Conservation (phyloP, 1,140 invertebrate species). For the Atta colombica region DNA sequence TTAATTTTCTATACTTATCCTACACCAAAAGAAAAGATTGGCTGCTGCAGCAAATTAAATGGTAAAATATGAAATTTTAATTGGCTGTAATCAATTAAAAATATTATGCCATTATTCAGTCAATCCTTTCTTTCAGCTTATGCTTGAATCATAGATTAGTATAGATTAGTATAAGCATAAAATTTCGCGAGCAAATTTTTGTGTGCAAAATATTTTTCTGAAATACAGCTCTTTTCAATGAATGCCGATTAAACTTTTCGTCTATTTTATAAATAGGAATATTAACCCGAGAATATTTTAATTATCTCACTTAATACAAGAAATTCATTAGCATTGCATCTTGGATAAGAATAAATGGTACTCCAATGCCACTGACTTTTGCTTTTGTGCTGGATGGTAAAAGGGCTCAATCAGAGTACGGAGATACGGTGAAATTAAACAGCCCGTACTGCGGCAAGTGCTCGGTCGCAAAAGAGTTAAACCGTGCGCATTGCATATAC, state of each 20-base stretch:
- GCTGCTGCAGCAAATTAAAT: no score
- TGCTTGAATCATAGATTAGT: no score
- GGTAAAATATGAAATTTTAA: no score
- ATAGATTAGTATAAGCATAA: no score
- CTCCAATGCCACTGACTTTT: slow-evolving; percentile 7
- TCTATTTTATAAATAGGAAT: neutral
- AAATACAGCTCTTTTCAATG: neutral
- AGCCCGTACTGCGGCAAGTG: slow-evolving; percentile 17
- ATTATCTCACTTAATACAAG: slow-evolving; percentile 1
- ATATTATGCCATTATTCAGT: no score
- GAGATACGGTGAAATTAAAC: slow-evolving; percentile 32
- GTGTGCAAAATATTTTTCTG: neutral
- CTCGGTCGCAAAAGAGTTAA: slow-evolving; percentile 48
- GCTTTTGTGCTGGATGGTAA: slow-evolving; percentile 11
- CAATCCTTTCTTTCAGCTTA: no score
- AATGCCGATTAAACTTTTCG: neutral
- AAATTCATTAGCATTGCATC: slow-evolving; percentile 31
- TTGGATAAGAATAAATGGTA: slow-evolving; percentile 32
- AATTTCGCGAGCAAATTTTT: no score
- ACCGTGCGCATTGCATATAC: slow-evolving; percentile 20
- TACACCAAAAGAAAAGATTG: no score
- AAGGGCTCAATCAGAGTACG: slow-evolving; percentile 28
- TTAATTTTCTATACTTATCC: no score
- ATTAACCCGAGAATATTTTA: slow-evolving; percentile 10
- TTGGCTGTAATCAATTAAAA: no score